Evolutionary conservation across 2,113 vertebrate genomes (phyloP).

Genomic region (Aspidoscelis tigris): DNA sequence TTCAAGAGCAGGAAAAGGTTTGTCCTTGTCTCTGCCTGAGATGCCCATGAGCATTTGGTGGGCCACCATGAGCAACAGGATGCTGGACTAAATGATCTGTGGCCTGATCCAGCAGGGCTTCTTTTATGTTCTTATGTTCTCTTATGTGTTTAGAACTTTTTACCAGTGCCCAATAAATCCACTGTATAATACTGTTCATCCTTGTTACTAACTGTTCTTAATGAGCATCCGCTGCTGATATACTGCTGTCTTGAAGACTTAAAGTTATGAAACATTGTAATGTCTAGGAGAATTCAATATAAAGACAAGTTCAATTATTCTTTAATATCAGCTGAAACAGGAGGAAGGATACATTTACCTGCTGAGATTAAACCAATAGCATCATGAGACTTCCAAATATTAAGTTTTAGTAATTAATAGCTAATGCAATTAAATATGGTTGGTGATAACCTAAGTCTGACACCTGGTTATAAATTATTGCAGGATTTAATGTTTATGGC

Average conservation of each 20-base stretch:
- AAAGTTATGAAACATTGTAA: neutral
- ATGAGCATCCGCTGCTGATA: neutral
- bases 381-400: neutral
- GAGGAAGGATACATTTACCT: neutral
- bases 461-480: neutral
- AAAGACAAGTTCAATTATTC: neutral
- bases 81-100: no score
- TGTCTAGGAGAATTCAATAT: neutral
- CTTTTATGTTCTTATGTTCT: no score
- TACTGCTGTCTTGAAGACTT: neutral
- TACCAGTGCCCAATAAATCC: no score
- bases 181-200: no score
- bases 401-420: rapidly evolving
- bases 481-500: neutral
- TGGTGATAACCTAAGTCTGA: neutral
- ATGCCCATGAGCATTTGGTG: no score
- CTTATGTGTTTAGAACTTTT: no score
- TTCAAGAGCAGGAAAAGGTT: no score
- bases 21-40: no score
- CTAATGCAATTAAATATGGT: neutral
- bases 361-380: neutral
- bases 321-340: neutral
- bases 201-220: neutral
- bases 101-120: no score
- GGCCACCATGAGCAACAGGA: no score